Base-by-base conservation (phyloP, 2,888 invertebrate genomes). In the Cerceris rybyensis region DNA sequence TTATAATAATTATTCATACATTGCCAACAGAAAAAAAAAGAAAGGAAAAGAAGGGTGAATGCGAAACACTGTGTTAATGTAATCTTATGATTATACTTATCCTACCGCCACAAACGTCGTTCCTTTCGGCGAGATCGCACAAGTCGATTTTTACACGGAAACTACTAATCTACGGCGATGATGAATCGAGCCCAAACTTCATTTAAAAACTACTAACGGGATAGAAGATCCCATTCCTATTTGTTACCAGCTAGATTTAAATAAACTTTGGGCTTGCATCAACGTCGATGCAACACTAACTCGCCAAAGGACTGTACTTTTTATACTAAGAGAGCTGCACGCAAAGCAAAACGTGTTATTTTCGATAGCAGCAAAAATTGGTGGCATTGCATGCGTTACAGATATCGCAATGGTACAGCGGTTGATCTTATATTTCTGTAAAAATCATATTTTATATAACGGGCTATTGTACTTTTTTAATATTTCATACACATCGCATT, bases 381-480 rank as follows among this genome's bases (percentile, higher is more conserved):
- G 82, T 84, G 86, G 81, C 85, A 87, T 87, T 87, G 87, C 86
- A 84, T 86, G 84, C 84, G 83, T 86, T 86, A 86, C 78, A 84
- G 77, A 79, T 78, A 85, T 79, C 74, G 80, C 79, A 85, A 82
- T 86, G 86, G 83, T 85, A 86, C 86, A 83, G 81, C 84, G 87
- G 81, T 86, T 78, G 68, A 86, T 75, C 72, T 86, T 88, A 88
- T 88, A 91, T 87, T 90, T 90, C 86, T 91, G 89, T 90, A 91
- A 90, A 90, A 90, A 89, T 90, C 88, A 91, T 92, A 91, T 92
- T 92, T 91, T 92, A 90, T 92, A 92, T 90, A 91, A 91, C 91
- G 89, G 92, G 92, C 91, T 92, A 90, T 89, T 91, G 90, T 92
- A 92, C 91, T 92, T 92, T 92, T 91, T 91, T 91, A 91, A 91